These are phyloP conservation scores for Tangara arthus DNA, from an alignment of 2,797 vertebrate genomes.

Conservation along the genomic window DNA sequence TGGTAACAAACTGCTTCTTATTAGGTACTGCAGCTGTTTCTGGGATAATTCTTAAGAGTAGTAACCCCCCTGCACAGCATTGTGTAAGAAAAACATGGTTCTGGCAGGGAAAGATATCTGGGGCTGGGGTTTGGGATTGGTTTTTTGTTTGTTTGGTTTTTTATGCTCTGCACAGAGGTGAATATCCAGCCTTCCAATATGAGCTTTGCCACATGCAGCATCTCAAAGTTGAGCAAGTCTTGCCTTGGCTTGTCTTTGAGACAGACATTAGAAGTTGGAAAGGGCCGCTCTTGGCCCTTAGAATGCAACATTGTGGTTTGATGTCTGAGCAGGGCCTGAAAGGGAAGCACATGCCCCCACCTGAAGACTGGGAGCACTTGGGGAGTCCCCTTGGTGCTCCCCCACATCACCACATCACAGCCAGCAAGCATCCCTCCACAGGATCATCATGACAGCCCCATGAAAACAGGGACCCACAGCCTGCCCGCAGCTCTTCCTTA, in stretches of 20 bases:
- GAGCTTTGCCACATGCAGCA: neutral
- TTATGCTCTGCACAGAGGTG: neutral
- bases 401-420: neutral
- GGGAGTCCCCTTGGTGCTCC: neutral
- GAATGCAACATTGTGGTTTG: neutral
- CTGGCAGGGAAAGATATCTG: neutral
- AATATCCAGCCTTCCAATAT: neutral
- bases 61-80: neutral
- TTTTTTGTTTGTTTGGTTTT: neutral
- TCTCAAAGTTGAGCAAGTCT: neutral
- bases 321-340: neutral
- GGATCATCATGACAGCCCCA: neutral
- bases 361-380: neutral
- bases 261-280: neutral
- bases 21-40: neutral
- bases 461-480: neutral
- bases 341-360: neutral
- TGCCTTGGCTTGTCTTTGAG: slow-evolving; percentile 9
- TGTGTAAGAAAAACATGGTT: neutral
- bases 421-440: neutral
- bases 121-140: neutral
- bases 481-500: neutral
- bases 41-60: neutral
- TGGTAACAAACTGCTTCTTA: neutral
- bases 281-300: neutral